phyloP scores from a whole-genome alignment of 1,140 invertebrate genomes.

The Microplitis demolitor region DNA sequence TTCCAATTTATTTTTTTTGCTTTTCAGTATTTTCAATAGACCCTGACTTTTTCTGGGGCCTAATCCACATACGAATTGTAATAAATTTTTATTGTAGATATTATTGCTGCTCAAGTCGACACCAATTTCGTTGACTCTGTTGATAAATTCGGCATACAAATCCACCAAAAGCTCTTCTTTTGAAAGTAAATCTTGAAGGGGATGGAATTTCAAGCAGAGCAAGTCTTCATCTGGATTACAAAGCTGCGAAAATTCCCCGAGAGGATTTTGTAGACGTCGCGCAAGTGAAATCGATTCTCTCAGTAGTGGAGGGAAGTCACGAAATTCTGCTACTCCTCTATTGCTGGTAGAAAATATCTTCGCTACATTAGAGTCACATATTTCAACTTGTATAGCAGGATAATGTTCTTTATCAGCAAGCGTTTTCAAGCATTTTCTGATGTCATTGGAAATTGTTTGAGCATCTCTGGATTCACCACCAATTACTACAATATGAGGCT shows the following conservation, averaged over 20 bases:
- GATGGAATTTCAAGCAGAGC: too few species aligned
- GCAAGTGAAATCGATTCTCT: too few species aligned
- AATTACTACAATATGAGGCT: too few species aligned
- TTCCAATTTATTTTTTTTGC: too few species aligned
- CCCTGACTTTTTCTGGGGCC: conserved; percentile 93
- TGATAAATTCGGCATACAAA: conserved; percentile 90
- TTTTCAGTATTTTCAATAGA: conserved; percentile 88
- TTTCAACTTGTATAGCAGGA: conserved; percentile 85
- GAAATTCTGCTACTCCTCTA: conserved; percentile 85
- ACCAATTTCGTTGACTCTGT: conserved; percentile 96
- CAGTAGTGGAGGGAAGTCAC: conserved; percentile 92
- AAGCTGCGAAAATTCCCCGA: too few species aligned
- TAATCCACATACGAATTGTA: conserved; percentile 97
- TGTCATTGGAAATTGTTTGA: conserved; percentile 82
- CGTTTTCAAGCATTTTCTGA: conserved; percentile 76
- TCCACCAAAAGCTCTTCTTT: conserved; percentile 87
- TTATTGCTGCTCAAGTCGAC: conserved; percentile 95
- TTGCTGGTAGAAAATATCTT: conserved; percentile 91
- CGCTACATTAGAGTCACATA: conserved; percentile 90
- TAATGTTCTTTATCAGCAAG: conserved; percentile 87
- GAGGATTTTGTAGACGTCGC: too few species aligned
- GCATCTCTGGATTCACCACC: too few species aligned
- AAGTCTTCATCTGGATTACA: too few species aligned
- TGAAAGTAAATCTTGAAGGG: conserved; percentile 81
- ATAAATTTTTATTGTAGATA: conserved; percentile 81